Evolutionary conservation across 1,140 invertebrate genomes (phyloP).

Genomic region (Drosophila suzukii): DNA sequence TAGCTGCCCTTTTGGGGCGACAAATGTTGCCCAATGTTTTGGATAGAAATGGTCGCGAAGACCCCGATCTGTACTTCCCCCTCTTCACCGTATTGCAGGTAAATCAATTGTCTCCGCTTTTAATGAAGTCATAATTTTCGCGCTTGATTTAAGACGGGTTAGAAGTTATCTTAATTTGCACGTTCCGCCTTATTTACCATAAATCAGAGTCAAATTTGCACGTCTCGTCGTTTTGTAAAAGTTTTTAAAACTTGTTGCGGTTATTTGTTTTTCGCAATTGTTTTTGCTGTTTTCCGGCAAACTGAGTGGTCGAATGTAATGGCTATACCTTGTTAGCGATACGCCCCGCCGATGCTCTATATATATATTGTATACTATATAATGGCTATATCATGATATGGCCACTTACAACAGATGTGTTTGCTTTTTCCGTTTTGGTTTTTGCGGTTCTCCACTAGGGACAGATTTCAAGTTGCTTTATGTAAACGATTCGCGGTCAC

Average conservation of each 20-base stretch:
- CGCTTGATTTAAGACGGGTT: slow-evolving; percentile 26
- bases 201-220: slow-evolving; percentile 63
- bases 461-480: slow-evolving; percentile 77
- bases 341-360: slow-evolving; percentile 28
- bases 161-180: slow-evolving; percentile 56
- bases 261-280: slow-evolving; percentile 29
- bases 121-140: slow-evolving; percentile 5
- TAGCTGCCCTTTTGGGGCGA: slow-evolving; percentile 92
- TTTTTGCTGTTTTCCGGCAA: slow-evolving; percentile 27
- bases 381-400: slow-evolving; percentile 39
- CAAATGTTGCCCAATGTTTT: slow-evolving; percentile 90
- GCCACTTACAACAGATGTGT: slow-evolving; percentile 26
- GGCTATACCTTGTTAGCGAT: slow-evolving; percentile 61
- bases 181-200: slow-evolving; percentile 62
- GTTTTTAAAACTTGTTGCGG: slow-evolving; percentile 46
- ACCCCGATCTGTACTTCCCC: slow-evolving; percentile 95
- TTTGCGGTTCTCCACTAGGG: slow-evolving; percentile 53
- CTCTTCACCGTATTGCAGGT: slow-evolving; percentile 96
- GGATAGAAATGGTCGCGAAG: slow-evolving; percentile 86
- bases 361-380: slow-evolving; percentile 24
- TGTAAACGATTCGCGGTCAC: slow-evolving; percentile 74
- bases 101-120: slow-evolving; percentile 38
- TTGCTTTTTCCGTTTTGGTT: slow-evolving; percentile 48
- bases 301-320: slow-evolving; percentile 59
- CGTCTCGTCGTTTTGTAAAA: slow-evolving; percentile 57